Evolutionary conservation across 2,113 vertebrate genomes (phyloP).

Genomic region (Rhadina sibilatrix): DNA sequence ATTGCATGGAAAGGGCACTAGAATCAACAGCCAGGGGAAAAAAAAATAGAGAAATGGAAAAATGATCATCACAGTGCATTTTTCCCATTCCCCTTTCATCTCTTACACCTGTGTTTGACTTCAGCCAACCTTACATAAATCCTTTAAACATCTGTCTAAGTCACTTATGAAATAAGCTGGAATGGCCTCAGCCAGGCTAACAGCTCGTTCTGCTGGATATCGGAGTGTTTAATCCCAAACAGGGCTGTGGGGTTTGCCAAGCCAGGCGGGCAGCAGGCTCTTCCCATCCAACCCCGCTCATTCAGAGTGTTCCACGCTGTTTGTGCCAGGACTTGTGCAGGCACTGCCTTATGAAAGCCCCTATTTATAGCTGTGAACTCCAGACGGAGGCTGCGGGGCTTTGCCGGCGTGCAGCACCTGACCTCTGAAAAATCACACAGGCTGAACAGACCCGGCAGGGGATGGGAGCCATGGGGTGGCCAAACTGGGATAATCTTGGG

Average conservation of each 20-base stretch:
- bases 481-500: not conserved
- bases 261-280: constrained; percentile 24
- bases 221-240: constrained; percentile 56
- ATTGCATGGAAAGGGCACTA: constrained; percentile 65
- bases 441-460: not conserved
- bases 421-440: not conserved
- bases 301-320: constrained; percentile 6
- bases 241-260: constrained; percentile 57
- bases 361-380: constrained; percentile 37
- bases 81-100: constrained; percentile 77
- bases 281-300: constrained; percentile 42
- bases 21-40: constrained; percentile 60
- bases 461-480: fast-evolving
- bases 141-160: constrained; percentile 77
- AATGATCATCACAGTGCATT: constrained; percentile 69
- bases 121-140: constrained; percentile 75
- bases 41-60: constrained; percentile 66
- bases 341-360: not conserved
- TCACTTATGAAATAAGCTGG: constrained; percentile 72
- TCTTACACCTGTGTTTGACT: constrained; percentile 80
- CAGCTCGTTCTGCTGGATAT: constrained; percentile 59
- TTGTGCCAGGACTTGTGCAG: constrained; percentile 52
- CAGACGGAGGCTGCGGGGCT: not conserved
- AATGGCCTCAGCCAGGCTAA: constrained; percentile 63
- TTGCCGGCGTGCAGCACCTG: not conserved